A percentile compares a stretch with the other conserved stretches of the same genome.
These are phyloP conservation scores for Antheraea mylitta DNA, from an alignment of 1,140 invertebrate species.

Conservation along the genomic window DNA sequence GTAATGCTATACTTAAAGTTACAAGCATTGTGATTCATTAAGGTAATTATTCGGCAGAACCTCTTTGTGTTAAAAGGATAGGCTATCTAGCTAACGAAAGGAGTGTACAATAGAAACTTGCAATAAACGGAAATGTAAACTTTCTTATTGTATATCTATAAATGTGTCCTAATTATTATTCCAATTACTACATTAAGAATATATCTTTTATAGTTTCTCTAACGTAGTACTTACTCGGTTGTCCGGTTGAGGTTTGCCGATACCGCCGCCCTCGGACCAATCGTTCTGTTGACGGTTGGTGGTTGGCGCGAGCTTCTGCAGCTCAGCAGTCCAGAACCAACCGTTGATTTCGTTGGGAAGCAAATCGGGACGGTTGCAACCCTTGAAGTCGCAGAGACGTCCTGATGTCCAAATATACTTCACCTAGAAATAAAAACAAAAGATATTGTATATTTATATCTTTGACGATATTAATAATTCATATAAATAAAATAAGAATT, in stretches of 20 bases:
- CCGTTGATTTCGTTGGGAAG: conserved; percentile 88
- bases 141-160: no score
- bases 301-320: conserved; percentile 88
- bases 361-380: conserved; percentile 88
- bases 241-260: conserved; percentile 89
- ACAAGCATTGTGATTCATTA: conserved; percentile 23
- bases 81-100: not conserved
- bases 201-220: no score
- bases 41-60: not conserved
- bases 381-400: conserved; percentile 90
- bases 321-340: conserved; percentile 93
- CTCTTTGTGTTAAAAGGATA: not conserved
- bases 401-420: conserved; percentile 94
- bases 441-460: not conserved
- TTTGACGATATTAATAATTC: no score
- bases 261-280: conserved; percentile 90
- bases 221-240: conserved; percentile 82
- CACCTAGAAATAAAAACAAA: conserved; percentile 64
- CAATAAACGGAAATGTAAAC: no score
- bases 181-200: no score
- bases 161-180: no score
- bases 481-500: no score
- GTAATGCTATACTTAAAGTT: conserved; percentile 38
- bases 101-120: not conserved
- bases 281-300: conserved; percentile 88